Evolutionary conservation across 2,797 vertebrate genomes (phyloP).

Genomic region (Melanotaenia maccullochi): DNA sequence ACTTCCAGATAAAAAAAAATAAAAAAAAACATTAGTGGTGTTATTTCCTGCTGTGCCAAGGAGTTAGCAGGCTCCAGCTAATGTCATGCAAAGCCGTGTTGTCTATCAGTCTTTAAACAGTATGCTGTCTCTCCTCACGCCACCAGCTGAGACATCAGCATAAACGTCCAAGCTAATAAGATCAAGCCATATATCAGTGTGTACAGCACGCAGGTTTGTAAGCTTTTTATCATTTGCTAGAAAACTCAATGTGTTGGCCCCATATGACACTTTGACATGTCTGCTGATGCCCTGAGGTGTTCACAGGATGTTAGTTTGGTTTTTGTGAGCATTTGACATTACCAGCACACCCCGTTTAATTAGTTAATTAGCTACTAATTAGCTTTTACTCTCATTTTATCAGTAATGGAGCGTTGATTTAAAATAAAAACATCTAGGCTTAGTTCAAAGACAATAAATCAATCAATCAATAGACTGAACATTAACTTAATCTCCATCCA

Average conservation of each 20-base stretch:
- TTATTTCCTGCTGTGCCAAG: conserved; percentile 68
- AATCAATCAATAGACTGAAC: no score
- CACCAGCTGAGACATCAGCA: conserved; percentile 67
- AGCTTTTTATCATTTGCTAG: conserved; percentile 44
- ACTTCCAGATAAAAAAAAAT: conserved; percentile 53
- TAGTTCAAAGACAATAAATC: not conserved
- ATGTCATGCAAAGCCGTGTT: conserved; percentile 72
- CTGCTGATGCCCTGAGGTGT: conserved; percentile 50
- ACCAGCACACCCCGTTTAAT: not conserved
- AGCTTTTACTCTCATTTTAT: not conserved
- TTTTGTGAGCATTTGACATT: conserved; percentile 33
- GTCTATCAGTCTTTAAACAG: conserved; percentile 70
- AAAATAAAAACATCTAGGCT: not conserved
- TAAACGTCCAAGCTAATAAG: conserved; percentile 55
- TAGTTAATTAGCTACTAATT: not conserved
- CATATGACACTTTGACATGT: conserved; percentile 55
- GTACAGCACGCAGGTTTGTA: conserved; percentile 27
- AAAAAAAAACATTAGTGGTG: conserved; percentile 72
- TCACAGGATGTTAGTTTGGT: conserved; percentile 39
- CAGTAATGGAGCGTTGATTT: not conserved
- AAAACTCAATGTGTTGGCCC: conserved; percentile 53
- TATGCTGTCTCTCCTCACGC: conserved; percentile 51
- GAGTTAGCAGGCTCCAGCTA: conserved; percentile 47
- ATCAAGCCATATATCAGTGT: conserved; percentile 24
- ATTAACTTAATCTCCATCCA: no score